Evolutionary conservation across 2,888 invertebrate genomes (phyloP).

Genomic region (Netelia fuscicornis): DNA sequence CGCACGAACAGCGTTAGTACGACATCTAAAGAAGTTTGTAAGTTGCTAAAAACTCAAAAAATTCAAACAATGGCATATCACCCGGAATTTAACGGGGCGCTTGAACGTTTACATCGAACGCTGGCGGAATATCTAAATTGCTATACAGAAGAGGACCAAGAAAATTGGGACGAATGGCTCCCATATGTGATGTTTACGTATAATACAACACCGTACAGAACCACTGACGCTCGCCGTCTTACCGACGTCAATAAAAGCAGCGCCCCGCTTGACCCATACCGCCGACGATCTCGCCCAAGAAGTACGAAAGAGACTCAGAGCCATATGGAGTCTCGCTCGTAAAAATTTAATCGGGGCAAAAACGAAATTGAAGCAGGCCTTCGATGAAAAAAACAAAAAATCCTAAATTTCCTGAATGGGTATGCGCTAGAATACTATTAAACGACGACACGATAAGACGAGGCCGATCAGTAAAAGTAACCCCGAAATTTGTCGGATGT

Average conservation of each 20-base stretch:
- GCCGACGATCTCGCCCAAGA: constrained; percentile 28
- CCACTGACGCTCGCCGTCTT: constrained; percentile 43
- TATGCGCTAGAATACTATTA: constrained; percentile 22
- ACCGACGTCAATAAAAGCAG: constrained; percentile 32
- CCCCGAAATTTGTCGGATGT: constrained; percentile 16
- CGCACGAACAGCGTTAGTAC: neutral
- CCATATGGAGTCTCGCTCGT: constrained; percentile 21
- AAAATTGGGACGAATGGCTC: constrained; percentile 71
- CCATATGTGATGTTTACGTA: constrained; percentile 70
- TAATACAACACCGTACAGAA: constrained; percentile 64
- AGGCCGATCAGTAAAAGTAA: constrained; percentile 28
- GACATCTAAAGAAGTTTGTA: neutral
- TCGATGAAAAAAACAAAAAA: constrained; percentile 3
- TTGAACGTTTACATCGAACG: constrained; percentile 8
- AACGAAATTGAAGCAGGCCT: constrained; percentile 1
- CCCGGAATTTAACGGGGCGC: neutral
- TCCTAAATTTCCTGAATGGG: neutral
- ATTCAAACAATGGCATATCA: constrained; percentile 13
- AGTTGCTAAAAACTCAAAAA: neutral
- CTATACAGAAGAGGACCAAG: constrained; percentile 64
- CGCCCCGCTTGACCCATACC: constrained; percentile 11
- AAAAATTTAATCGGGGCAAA: constrained; percentile 6
- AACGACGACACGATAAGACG: neutral
- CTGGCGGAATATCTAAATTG: constrained; percentile 8
- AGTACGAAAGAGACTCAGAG: constrained; percentile 1